phyloP scores from a whole-genome alignment of 2,113 vertebrate species.

The Nanger granti region DNA sequence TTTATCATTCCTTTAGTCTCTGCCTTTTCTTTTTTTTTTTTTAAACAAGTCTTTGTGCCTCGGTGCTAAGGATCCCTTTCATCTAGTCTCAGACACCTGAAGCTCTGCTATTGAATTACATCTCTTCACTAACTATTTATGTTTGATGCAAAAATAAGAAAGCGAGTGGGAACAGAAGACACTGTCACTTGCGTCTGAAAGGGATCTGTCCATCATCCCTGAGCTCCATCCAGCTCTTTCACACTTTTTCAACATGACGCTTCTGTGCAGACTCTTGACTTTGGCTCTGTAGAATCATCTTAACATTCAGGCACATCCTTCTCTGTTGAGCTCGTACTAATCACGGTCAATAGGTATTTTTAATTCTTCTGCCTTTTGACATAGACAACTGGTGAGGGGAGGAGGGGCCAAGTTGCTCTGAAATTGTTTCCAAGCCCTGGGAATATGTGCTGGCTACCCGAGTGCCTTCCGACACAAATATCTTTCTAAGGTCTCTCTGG shows the following conservation, averaged over 20 bases:
- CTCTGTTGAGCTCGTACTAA: conserved; percentile 44
- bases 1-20: conserved; percentile 62
- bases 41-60: conserved; percentile 65
- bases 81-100: conserved; percentile 65
- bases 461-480: background rate
- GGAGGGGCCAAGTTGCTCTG: conserved; percentile 55
- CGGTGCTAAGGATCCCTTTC: conserved; percentile 67
- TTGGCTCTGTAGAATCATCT: conserved; percentile 34
- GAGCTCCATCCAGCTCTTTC: conserved; percentile 27
- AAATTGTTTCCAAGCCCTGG: conserved; percentile 42
- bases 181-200: conserved; percentile 50
- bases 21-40: conserved; percentile 38
- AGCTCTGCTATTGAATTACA: conserved; percentile 58
- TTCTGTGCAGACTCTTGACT: conserved; percentile 17
- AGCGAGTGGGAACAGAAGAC: conserved; percentile 57
- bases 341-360: conserved; percentile 65
- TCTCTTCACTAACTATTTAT: conserved; percentile 67
- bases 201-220: conserved; percentile 47
- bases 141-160: conserved; percentile 72
- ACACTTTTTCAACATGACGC: conserved; percentile 33
- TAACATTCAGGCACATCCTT: conserved; percentile 55
- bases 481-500: conserved; percentile 2
- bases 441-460: conserved; percentile 35
- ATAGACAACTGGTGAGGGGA: background rate
- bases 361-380: conserved; percentile 59